Percentiles rank a stretch among this genome's conserved stretches.
These are phyloP conservation scores for Neodiprion fabricii DNA, from an alignment of 1,140 invertebrate species.

Conservation along the genomic window DNA sequence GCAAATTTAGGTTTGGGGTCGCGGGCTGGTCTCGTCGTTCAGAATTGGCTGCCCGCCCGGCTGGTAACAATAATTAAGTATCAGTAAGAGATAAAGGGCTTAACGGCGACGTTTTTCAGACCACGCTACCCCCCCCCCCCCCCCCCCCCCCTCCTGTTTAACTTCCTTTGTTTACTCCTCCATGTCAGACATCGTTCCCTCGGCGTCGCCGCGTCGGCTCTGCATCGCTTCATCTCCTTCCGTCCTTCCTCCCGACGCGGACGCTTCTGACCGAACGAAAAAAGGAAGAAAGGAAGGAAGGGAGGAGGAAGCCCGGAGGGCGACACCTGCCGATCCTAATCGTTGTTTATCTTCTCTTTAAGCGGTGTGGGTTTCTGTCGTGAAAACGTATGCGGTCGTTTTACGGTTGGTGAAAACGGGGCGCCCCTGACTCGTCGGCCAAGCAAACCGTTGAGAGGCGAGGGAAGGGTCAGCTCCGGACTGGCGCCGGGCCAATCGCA, in stretches of 20 bases:
- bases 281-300: too few species aligned
- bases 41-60: neutral
- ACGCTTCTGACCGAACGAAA: too few species aligned
- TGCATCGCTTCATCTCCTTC: neutral
- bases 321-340: slow-evolving; percentile 4
- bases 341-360: neutral
- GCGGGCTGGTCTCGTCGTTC: neutral
- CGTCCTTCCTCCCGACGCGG: too few species aligned
- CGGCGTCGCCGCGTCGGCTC: too few species aligned
- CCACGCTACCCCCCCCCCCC: neutral
- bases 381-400: neutral
- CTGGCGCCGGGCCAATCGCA: neutral
- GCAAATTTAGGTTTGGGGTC: slow-evolving; percentile 2
- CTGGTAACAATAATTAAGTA: slow-evolving; percentile 2
- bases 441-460: neutral
- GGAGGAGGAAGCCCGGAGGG: too few species aligned
- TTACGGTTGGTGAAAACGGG: neutral
- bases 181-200: neutral
- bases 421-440: neutral
- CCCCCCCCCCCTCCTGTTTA: too few species aligned
- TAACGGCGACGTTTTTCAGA: neutral
- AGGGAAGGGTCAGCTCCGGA: neutral
- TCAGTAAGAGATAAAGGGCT: neutral
- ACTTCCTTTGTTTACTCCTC: neutral
- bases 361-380: neutral